Evolutionary conservation across 2,113 vertebrate species (phyloP), one percentile per base, ranked within the genome.

Genomic region (Caretta caretta): DNA sequence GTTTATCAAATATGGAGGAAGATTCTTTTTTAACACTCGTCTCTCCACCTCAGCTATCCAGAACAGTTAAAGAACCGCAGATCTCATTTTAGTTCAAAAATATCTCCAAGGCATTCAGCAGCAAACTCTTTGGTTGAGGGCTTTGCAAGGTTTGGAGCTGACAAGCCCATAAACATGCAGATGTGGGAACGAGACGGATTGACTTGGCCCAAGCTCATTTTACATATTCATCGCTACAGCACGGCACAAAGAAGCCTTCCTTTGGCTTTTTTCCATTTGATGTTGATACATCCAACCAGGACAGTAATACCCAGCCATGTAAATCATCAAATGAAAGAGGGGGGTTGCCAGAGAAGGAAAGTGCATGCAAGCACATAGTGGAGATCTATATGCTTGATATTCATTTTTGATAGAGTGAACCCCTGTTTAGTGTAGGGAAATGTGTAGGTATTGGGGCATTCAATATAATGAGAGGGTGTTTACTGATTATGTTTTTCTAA

Each of bases 61-160:
- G 24, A 76, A 87, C 10, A 86, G 87, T 46, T 56, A 92, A 84
- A 20, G 56, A 87, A 84, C 31, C 94, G 56, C 62, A 89, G 57
- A 19, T 80, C 80, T 95, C 56, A 86, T 94, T 93, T 96, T 90
- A 85, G 76, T 25, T 86, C 92, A 78, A 79, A 72, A 79, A 16
- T 86, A 82, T 62, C 89, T 97, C 90, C 49, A 50, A 88, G 87
- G 87, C 80, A 80, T 16, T 89, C 54, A 35, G 27, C 94, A 93
- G 24, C 90, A 84, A 54, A 19, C 49, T 88, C 78, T 83, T 46
- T 76, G 48, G 48, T 35, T 94, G 89, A 92, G 62, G 92, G 76
- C 27, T 87, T 86, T 85, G 65, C 79, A 29, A 87, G 80, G 4
- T 88, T 94, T 93, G 69, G 53, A 79, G 48, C 80, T 96, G 87